Base-by-base conservation (phyloP, 2,797 vertebrate species). In the Rhynchonycteris naso region DNA sequence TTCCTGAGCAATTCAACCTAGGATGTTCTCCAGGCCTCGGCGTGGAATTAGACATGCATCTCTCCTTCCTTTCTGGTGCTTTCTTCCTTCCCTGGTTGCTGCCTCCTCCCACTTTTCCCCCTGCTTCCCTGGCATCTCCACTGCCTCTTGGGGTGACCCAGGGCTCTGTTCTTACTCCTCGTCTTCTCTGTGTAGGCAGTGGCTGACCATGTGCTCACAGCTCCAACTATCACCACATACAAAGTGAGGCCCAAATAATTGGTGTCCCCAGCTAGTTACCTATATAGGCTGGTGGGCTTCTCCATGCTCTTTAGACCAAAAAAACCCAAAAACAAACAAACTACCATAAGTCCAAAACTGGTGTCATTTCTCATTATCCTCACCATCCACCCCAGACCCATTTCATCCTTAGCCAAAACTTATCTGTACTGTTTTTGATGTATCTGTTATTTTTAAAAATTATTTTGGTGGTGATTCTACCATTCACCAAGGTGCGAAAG, bases 11-110 rank as follows among this genome's bases (percentile, higher is more conserved):
- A 24, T 19, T 19, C 3, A 8, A 68, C n/a, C n/a, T 50, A 22
- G 1, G 6, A 3, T 26, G 26, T 13, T n/a, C 80, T 75, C 47
- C 16, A 66, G 38, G 28, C 38, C n/a, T 58, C 58, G 7, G 33
- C 50, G 43, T 16, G 5, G 30, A 16, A 6, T 9, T 5, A 10
- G n/a, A 15, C 66, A 8, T 0, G 1, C 30, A 47, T 12, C n/a
- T 76, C n/a, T 66, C 38, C 30, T 61, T 38, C 76, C 78, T 59
- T 66, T 38, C 11, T 38, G 58, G 24, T 56, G 14, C 75, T 74
- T 35, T 30, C 24, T 10, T 4, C 24, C 50, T 81, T 76, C 33
- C 15, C 13, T 47, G 18, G n/a, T 43, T 68, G 54, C 30, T 18
- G 7, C 43, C 47, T 72, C 61, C 33, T 78, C 24, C 24, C 71